Base-by-base conservation (phyloP, 2,797 vertebrate species). In the Ctenopoma multispine region DNA sequence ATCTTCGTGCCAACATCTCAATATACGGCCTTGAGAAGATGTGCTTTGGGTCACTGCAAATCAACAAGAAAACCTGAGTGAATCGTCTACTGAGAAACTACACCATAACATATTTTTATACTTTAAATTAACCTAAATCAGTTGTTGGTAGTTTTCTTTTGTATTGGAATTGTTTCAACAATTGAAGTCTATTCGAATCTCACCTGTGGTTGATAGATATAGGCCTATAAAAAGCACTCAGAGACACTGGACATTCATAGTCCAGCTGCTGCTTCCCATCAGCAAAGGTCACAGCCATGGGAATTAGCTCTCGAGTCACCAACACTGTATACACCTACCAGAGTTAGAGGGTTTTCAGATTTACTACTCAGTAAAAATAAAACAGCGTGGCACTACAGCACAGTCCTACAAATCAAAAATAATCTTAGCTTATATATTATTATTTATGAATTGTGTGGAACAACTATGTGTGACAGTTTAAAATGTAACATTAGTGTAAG, bases 151-250 rank as follows among this genome's bases (percentile, higher is more conserved):
- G 14, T 4, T 20, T 34, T 31, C 3, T 15, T 41, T 3, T 23
- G 36, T 58, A 12, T 65, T 38, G 15, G 3, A 21, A 4, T 4
- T 46, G 4, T 12, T 63, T 63, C 2, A 68, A 11, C 41, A 44
- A 18, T 13, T 17, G 5, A 14, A 15, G 3, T 13, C 13, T 29
- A 3, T 20, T 43, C 0, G 8, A 8, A 17, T 55, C 75, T 79
- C 74, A 93, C 93, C 92, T 94, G 69, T 79, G 64, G 48, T 72
- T 87, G 74, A 94, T 76, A n/a, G 92, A 94, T 23, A 91, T 61
- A 1, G 93, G 93, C 67, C 90, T 90, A 63, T 94, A 91, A 58
- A 94, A 87, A 58, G 91, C 88, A 57, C 62, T 92, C 48, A 93
- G 87, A 10, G 90, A 91, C 20, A 93, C 71, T 7, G 92, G 90